phyloP scores from a whole-genome alignment of 2,113 vertebrate genomes.

The Aspiorhynchus laticeps region DNA sequence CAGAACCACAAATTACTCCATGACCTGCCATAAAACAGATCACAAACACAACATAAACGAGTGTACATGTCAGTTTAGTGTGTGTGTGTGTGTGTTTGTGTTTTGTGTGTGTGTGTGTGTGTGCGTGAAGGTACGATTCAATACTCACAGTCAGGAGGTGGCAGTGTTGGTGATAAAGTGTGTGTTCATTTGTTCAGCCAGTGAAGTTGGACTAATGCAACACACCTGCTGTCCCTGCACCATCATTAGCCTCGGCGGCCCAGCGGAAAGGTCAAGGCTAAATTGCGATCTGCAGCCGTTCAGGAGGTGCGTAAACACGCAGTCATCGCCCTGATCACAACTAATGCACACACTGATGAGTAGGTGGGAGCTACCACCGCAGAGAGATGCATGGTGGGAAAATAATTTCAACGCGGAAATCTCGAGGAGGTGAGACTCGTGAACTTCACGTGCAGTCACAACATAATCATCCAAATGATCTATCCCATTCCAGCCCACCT shows the following conservation, averaged over 20 bases:
- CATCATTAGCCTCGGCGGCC: constrained; percentile 70
- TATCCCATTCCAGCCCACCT: constrained; percentile 37
- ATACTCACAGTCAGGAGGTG: constrained; percentile 31
- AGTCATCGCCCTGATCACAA: constrained; percentile 37
- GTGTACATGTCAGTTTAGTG: neutral
- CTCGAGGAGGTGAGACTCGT: constrained; percentile 21
- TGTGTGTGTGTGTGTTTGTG: neutral
- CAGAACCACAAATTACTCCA: neutral
- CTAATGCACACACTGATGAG: constrained; percentile 41
- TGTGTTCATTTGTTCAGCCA: constrained; percentile 30
- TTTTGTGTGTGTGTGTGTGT: neutral
- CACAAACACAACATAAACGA: constrained; percentile 8
- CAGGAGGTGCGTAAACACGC: constrained; percentile 44
- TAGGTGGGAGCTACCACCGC: constrained; percentile 29
- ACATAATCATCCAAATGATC: constrained; percentile 50
- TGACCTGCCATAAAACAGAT: neutral
- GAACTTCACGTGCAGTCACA: constrained; percentile 42
- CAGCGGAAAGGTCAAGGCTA: constrained; percentile 69
- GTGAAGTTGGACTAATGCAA: constrained; percentile 64
- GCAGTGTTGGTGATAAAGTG: constrained; percentile 30
- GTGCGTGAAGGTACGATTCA: neutral
- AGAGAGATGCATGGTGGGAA: constrained; percentile 46
- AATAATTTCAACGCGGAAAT: constrained; percentile 35
- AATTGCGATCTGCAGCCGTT: constrained; percentile 59
- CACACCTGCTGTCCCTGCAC: constrained; percentile 74